Evolutionary conservation across 2,113 vertebrate species (phyloP), one percentile per base, ranked within the genome.

Genomic region (Osmerus mordax): DNA sequence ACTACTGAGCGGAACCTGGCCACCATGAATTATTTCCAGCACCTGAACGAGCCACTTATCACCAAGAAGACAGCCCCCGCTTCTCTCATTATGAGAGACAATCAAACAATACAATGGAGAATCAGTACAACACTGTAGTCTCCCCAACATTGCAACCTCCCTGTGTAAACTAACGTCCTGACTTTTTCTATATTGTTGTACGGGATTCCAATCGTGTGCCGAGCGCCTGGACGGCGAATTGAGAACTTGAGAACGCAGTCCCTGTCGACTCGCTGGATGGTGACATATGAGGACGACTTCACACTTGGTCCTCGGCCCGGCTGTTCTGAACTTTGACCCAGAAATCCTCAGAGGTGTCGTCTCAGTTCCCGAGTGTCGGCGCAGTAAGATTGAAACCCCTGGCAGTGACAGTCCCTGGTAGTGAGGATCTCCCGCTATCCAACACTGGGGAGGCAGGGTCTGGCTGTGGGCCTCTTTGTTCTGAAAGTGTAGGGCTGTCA

Each of bases 291-390:
- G 67, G 59, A 77, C 54, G 23, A 70, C 72, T 53, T 65, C 77
- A 2, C 23, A 65, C 54, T 16, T 28, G 4, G 0, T 47, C 41
- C 18, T 15, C 28, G 0, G 84, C 81, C n/a, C 88, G 1, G 29
- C 87, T 85, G 0, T 91, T 92, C 72, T 90, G 85, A 67, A 83
- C 73, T 1, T 83, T 65, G 6, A 92, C 76, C 4, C 54, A 84
- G 78, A 93, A 86, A 47, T 72, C 54, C 0, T 82, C 81, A 59
- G 89, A 18, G 16, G 8, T 0, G 7, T 84, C 80, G 0, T 13
- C 77, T 69, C 54, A 90, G 87, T 0, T 36, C 82, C 54, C 90
- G n/a, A 16, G 65, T 84, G 41, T 84, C 81, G 41, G 72, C 81
- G 14, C 83, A 87, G 67, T 87, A 85, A 28, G 87, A 85, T 52